Evolutionary conservation across 2,113 vertebrate genomes (phyloP).

Genomic region (Anarrhichthys ocellatus): DNA sequence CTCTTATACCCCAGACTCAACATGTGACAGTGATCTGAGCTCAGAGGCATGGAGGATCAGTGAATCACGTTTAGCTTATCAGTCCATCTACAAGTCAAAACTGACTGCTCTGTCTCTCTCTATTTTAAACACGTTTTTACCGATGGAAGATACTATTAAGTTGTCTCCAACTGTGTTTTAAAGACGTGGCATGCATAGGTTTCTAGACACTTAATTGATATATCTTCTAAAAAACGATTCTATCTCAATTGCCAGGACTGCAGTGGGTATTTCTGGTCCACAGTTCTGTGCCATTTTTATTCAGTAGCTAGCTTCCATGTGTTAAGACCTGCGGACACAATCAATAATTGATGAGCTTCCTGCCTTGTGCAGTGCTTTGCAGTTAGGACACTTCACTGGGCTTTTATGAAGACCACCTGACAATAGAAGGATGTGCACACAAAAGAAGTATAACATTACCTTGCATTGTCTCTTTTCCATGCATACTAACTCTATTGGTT

Average conservation of each 20-base stretch:
- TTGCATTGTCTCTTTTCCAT: not conserved
- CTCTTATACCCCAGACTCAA: not conserved
- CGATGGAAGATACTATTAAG: not conserved
- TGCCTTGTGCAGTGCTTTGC: slow-evolving; percentile 38
- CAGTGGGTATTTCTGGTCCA: slow-evolving; percentile 10
- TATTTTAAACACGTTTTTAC: not conserved
- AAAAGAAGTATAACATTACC: not conserved
- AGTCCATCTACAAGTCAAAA: not conserved
- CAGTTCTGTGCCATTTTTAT: slow-evolving; percentile 45
- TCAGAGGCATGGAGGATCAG: slow-evolving; percentile 39
- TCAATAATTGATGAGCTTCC: slow-evolving; percentile 68
- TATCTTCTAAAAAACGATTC: not conserved
- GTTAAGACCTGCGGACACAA: slow-evolving; percentile 51
- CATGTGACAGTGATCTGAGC: slow-evolving; percentile 60
- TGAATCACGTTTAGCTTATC: slow-evolving; percentile 35
- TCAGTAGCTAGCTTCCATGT: slow-evolving; percentile 24
- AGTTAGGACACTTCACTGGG: slow-evolving; percentile 27
- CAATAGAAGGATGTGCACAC: slow-evolving; percentile 1
- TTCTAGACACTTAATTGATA: not conserved
- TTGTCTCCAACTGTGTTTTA: not conserved
- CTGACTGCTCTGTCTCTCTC: not conserved
- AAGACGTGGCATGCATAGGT: not conserved
- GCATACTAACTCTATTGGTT: not conserved
- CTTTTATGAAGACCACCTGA: slow-evolving; percentile 33
- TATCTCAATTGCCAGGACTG: not conserved